Base-by-base conservation (phyloP, 1,140 invertebrate species). In the Manduca sexta region DNA sequence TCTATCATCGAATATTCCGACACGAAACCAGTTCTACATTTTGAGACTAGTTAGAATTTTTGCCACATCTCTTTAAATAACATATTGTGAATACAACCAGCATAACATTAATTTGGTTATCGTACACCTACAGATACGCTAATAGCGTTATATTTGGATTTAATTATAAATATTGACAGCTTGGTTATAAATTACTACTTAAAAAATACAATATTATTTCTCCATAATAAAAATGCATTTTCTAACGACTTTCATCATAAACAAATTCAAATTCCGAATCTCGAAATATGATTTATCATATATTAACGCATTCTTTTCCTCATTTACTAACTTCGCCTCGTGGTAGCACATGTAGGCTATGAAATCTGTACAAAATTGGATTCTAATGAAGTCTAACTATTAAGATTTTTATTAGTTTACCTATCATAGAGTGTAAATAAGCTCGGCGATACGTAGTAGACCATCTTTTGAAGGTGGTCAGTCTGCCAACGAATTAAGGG, bases 1-100 rank as follows among this genome's bases (percentile, higher is more conserved):
- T 81, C 79, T 71, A 79, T 81, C 75, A 76, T 64, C 66, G 69
- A 74, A 79, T 75, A 81, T 74, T 76, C 71, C 56, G 56, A 69
- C 60, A 69, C 65, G 53, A 77, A 83, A 83, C 79, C 76, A 67
- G 79, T 83, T 83, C 63, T 65, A 51, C 44, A 56, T 58, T 60
- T 53, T 48, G 54, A 56, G 48, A 60, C 62, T 64, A 61, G 62
- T 69, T 64, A 65, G 56, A 49, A 54, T 64, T 55, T 62, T 56
- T 43, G 45, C 52, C 41, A 21, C 29, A 45, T 42, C 46, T 54
- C 29, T 52, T 49, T 46, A 60, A 45, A 44, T 17, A 42, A 58
- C 45, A 26, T n/a, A 54, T 52, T 51, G 46, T 46, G 30, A 51
- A 16, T 14, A 39, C 47, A 14, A 40, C 37, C 48, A 43, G 40